phyloP scores from a whole-genome alignment of 37 sponge, comb jelly and placozoan genomes.

The Chondrilla cf. caribensis region DNA sequence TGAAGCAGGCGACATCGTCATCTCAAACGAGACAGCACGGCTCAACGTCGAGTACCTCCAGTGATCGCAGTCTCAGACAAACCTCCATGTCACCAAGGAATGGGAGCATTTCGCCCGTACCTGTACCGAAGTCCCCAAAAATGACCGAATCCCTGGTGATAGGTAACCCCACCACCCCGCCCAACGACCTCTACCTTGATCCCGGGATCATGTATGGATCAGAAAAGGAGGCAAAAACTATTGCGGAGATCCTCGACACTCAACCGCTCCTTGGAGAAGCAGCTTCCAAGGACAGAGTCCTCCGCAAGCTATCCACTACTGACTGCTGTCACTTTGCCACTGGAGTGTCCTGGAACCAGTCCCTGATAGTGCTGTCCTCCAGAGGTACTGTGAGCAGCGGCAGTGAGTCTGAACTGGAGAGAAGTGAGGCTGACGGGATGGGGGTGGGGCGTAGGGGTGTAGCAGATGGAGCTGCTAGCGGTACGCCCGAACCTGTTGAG shows the following conservation, averaged over 20 bases:
- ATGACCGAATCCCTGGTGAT: conserved; percentile 52
- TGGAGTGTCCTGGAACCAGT: conserved; percentile 82
- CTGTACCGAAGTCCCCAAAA: neutral
- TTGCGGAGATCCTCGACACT: conserved; percentile 66
- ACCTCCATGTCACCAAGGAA: neutral
- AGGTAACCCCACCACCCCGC: conserved; percentile 71
- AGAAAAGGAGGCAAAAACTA: conserved; percentile 73
- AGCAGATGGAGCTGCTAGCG: conserved; percentile 51
- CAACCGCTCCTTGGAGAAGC: conserved; percentile 47
- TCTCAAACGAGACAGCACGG: neutral
- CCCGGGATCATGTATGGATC: conserved; percentile 70
- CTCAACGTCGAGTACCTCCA: neutral
- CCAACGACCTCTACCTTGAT: conserved; percentile 36
- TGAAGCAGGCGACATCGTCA: neutral
- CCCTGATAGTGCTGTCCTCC: conserved; percentile 68
- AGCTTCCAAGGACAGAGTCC: conserved; percentile 67
- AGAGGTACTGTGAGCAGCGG: neutral
- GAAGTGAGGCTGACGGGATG: conserved; percentile 42
- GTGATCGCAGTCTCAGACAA: neutral
- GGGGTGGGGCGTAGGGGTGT: conserved; percentile 39
- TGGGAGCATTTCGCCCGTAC: neutral
- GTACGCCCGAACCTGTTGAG: conserved; percentile 45
- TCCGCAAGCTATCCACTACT: conserved; percentile 37
- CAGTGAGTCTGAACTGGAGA: neutral
- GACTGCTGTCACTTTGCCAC: conserved; percentile 66